Evolutionary conservation across 2,797 vertebrate species (phyloP).

Genomic region (Siniperca scherzeri): DNA sequence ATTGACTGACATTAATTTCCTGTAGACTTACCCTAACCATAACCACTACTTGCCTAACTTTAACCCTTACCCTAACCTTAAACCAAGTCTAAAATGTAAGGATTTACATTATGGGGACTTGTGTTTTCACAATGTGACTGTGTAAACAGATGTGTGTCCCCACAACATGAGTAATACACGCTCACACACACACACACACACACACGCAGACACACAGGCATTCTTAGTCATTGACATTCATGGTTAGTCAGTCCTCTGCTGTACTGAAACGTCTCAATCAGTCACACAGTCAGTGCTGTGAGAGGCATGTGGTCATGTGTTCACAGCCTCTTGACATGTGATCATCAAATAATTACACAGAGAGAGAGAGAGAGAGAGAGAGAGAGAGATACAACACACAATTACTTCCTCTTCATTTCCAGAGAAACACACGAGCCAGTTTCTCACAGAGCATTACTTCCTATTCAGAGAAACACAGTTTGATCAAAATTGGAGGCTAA

Average conservation of each 20-base stretch:
- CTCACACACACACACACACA: neutral
- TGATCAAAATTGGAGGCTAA: no score
- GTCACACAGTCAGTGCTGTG: conserved; percentile 1
- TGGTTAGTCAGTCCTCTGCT: conserved; percentile 7
- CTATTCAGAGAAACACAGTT: conserved; percentile 7
- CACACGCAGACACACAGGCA: neutral
- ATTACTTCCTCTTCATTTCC: conserved; percentile 36
- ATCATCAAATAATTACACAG: conserved; percentile 20
- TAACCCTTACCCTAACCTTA: no score
- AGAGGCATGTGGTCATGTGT: conserved; percentile 43
- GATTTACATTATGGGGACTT: no score
- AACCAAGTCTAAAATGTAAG: no score
- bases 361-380: no score
- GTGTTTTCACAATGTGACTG: no score
- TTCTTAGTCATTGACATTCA: conserved; percentile 35
- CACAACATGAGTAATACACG: neutral
- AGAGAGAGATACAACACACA: neutral
- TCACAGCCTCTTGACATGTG: conserved; percentile 40
- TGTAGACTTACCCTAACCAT: no score
- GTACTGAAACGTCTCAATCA: conserved; percentile 38
- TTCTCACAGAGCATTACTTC: conserved; percentile 19
- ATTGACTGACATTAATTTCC: no score
- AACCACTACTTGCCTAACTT: no score
- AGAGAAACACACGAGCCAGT: conserved; percentile 15
- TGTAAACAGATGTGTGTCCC: no score